Base-by-base conservation (phyloP, 2,888 invertebrate genomes). In the Dynastes grantii region DNA sequence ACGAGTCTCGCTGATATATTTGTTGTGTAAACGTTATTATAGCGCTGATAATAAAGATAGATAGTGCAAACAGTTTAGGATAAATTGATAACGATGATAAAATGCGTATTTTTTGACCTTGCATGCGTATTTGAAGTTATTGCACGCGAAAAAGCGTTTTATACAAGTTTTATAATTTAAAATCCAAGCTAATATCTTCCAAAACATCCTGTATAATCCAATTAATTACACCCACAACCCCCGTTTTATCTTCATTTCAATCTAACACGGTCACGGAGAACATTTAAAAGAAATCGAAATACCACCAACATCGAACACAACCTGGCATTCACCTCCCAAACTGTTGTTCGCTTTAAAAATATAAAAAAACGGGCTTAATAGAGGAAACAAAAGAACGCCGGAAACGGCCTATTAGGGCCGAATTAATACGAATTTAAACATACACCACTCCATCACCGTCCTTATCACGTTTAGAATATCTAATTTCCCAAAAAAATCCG, bases 361-460 rank as follows among this genome's bases (percentile, higher is more conserved):
- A 32, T 9, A 29, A 13, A 29, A 2, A 29, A 11, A 63, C 27
- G 63, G 32, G n/a, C 11, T 40, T 37, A 22, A 67, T n/a, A n/a
- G 11, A 63, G 32, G 45, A 45, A 45, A 45, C 45, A 64, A 37
- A 32, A n/a, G 49, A 63, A 63, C 32, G 16, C 71, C 81, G 81
- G 81, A 81, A 81, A 64, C 80, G 22, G 78, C 81, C 79, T 80
- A 81, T 81, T 81, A 81, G 81, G 80, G 27, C 6, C 68, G 78
- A 81, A 81, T 81, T 81, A 81, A 81, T 79, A 81, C 81, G 76
- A 76, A 79, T 79, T 58, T 81, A 81, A 77, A 65, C 67, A 49
- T 49, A 61, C 71, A 79, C 63, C 68, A 79, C 67, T 71, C 32
- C 32, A 29, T 32, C 63, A 63, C 22, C 63, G 32, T 27, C 63